Evolutionary conservation across 2,113 vertebrate species (phyloP).

Genomic region (Plecotus auritus): DNA sequence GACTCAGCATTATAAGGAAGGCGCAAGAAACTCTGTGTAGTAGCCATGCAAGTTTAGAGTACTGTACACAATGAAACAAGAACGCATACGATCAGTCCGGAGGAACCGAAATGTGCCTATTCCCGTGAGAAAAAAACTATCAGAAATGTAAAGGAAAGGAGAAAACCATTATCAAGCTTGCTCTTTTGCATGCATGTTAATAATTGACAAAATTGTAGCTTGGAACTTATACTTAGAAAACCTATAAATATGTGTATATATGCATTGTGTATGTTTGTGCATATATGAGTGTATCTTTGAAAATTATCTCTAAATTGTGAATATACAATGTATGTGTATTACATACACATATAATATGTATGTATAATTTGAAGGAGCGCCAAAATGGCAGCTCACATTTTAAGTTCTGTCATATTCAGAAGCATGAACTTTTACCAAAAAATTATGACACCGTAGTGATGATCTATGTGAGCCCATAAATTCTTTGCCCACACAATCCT

Average conservation of each 20-base stretch:
- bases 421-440: not conserved
- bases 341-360: not conserved
- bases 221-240: not conserved
- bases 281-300: not conserved
- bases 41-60: not conserved
- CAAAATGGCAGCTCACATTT: not conserved
- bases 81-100: not conserved
- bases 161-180: not conserved
- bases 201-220: not conserved
- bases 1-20: not conserved
- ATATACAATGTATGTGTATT: not conserved
- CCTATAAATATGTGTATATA: not conserved
- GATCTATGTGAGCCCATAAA: not conserved
- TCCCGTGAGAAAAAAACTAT: not conserved
- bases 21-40: not conserved
- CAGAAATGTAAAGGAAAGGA: not conserved
- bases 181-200: not conserved
- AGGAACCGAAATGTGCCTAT: not conserved
- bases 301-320: not conserved
- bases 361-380: not conserved
- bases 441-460: not conserved
- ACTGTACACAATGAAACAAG: not conserved
- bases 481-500: not conserved
- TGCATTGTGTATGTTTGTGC: not conserved
- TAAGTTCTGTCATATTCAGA: not conserved